Conservation (phyloP, 1,140 invertebrate species). For the Bathynomus jamesi region DNA sequence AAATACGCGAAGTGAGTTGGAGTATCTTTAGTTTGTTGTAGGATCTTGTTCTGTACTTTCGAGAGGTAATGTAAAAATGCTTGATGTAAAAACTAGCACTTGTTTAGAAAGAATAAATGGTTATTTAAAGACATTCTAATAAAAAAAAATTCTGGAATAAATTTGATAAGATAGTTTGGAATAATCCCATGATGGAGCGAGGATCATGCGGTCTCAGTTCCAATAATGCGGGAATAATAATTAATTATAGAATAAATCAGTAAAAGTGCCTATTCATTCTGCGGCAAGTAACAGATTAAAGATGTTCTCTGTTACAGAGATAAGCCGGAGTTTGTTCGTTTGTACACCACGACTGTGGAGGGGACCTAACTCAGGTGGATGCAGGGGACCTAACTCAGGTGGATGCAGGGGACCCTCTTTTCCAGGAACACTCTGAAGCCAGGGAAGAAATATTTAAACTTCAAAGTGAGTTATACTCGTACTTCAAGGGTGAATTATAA, state of each 20-base stretch:
- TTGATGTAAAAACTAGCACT: too few species aligned
- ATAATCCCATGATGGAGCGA: neutral
- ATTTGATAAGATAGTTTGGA: neutral
- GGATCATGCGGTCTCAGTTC: neutral
- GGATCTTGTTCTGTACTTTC: neutral
- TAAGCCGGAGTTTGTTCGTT: conserved; percentile 19
- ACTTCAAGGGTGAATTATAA: too few species aligned
- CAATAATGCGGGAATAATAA: neutral
- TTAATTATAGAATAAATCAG: neutral
- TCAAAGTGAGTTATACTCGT: too few species aligned
- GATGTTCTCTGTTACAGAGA: conserved; percentile 16
- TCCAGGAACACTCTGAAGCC: too few species aligned
- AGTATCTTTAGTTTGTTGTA: neutral
- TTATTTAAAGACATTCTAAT: neutral
- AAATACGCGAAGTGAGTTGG: conserved; percentile 26
- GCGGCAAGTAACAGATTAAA: neutral
- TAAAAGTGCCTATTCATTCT: neutral
- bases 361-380: conserved; percentile 2
- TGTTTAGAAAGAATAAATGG: too few species aligned
- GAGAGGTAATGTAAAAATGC: too few species aligned
- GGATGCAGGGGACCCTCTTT: too few species aligned
- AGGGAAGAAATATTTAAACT: too few species aligned
- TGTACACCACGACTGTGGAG: conserved; percentile 30
- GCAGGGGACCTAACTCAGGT: neutral
- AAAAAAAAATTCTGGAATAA: neutral